Evolutionary conservation across 2,888 invertebrate species (phyloP), one percentile per base, ranked within the genome.

Genomic region (Lacanobia wlatinum): DNA sequence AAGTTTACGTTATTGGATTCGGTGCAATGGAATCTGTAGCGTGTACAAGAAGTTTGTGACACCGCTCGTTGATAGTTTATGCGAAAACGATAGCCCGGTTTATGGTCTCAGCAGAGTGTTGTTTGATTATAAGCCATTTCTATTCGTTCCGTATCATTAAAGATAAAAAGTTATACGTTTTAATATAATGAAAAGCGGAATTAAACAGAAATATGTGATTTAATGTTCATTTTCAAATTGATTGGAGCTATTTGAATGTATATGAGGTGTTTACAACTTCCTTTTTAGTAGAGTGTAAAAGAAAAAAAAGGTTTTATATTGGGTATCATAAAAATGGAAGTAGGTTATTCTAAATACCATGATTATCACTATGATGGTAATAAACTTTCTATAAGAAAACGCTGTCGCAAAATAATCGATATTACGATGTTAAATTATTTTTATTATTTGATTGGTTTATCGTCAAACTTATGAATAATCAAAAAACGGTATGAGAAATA

Each of bases 111-210:
- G 63, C 64, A 59, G 55, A 69, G 70, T 69, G 69, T 56, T 81
- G 46, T 84, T 78, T 72, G 72, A 82, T 83, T 72, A 85, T 81
- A 70, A 67, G 71, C 79, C 71, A 86, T 88, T 89, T 83, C 78
- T 83, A 84, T 84, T 79, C 84, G 81, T 84, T 85, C 69, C 68
- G 68, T 85, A 80, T 79, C 80, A 82, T 71, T 76, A 71, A 60
- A 82, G 82, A 83, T 78, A 81, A 83, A 28, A 80, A 84, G 68
- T 76, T 84, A 72, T 76, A 82, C 78, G 78, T 82, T 82, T 70
- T 80, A 63, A 76, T 74, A 64, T 64, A 76, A 81, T 65, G 63
- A 83, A 72, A 75, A 70, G 43, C 60, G n/a, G 56, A 43, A 65
- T 73, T 73, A 64, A 73, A 76, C 48, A 65, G 73, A 74, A 69